A percentile compares a stretch with the other conserved stretches of the same genome.
Conservation (phyloP, 2,113 vertebrate genomes). For the Protobothrops mucrosquamatus region DNA sequence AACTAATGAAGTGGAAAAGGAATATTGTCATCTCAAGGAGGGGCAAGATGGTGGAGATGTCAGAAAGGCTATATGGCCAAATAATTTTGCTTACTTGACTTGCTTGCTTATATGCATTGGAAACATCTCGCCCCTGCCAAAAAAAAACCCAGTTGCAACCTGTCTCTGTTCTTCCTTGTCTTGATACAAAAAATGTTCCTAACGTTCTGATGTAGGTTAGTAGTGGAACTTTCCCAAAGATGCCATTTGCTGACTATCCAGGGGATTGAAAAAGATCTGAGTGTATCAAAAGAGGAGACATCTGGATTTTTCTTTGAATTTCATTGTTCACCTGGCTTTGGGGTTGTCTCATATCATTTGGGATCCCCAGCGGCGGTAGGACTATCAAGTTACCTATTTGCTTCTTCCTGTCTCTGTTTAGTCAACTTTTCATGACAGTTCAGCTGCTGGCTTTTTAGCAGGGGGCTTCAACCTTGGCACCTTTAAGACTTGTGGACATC, state of each 20-base stretch:
- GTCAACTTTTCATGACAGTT: neutral
- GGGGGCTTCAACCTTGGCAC: no score
- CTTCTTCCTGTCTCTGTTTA: neutral
- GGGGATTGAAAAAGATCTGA: neutral
- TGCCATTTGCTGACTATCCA: neutral
- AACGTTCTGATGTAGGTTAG: neutral
- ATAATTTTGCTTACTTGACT: neutral
- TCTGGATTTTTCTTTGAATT: neutral
- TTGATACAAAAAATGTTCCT: neutral
- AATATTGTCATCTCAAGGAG: neutral
- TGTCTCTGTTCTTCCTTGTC: neutral
- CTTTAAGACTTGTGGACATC: no score
- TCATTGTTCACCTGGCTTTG: neutral
- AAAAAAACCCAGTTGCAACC: neutral
- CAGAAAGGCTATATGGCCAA: neutral
- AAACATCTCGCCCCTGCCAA: neutral
- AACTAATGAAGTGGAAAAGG: neutral
- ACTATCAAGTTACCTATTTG: neutral
- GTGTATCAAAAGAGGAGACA: neutral
- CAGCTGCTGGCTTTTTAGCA: neutral
- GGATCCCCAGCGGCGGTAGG: neutral
- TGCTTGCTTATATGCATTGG: neutral
- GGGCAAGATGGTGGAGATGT: neutral
- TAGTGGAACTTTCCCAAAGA: neutral
- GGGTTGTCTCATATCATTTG: neutral